Conservation (phyloP, 1,140 invertebrate species). For the Bombus cullumanus region DNA sequence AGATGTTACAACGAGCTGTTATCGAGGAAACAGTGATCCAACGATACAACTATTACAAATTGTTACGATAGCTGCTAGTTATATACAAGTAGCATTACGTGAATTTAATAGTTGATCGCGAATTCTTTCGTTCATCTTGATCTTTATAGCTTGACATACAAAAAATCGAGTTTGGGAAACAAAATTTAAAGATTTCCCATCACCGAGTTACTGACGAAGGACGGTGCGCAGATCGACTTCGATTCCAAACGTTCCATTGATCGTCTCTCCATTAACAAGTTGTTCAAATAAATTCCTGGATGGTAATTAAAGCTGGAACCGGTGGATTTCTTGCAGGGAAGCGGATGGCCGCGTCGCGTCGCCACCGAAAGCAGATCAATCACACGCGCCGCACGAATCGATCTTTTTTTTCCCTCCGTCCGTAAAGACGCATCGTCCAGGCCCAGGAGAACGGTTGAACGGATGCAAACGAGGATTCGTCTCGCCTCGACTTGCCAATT, state of each 20-base stretch:
- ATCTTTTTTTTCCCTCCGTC: background rate
- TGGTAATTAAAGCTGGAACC: slow-evolving; percentile 27
- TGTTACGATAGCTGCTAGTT: too few relatives aligned
- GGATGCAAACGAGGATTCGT: slow-evolving; percentile 67
- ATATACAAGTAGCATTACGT: too few relatives aligned
- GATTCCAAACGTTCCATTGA: background rate
- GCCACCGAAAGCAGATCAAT: slow-evolving; percentile 65
- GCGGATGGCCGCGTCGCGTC: slow-evolving; percentile 32
- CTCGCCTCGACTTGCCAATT: slow-evolving; percentile 46
- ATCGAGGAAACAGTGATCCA: background rate
- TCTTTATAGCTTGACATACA: too few relatives aligned
- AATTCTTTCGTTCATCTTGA: too few relatives aligned
- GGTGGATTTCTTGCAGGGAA: background rate
- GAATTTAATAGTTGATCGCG: too few relatives aligned
- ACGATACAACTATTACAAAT: too few relatives aligned
- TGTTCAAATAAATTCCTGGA: slow-evolving; percentile 13
- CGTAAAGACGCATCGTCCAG: background rate
- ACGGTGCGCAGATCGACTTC: background rate
- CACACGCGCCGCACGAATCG: slow-evolving; percentile 70
- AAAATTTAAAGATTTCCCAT: too few relatives aligned
- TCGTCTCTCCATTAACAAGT: slow-evolving; percentile 37
- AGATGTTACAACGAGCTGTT: background rate
- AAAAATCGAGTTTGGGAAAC: too few relatives aligned
- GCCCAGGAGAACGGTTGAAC: slow-evolving; percentile 21
- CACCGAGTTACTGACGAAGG: too few relatives aligned